Percentiles rank a stretch among this genome's conserved stretches.
Evolutionary conservation across 1,140 invertebrate genomes (phyloP).

Genomic region (Amphibalanus amphitrite): DNA sequence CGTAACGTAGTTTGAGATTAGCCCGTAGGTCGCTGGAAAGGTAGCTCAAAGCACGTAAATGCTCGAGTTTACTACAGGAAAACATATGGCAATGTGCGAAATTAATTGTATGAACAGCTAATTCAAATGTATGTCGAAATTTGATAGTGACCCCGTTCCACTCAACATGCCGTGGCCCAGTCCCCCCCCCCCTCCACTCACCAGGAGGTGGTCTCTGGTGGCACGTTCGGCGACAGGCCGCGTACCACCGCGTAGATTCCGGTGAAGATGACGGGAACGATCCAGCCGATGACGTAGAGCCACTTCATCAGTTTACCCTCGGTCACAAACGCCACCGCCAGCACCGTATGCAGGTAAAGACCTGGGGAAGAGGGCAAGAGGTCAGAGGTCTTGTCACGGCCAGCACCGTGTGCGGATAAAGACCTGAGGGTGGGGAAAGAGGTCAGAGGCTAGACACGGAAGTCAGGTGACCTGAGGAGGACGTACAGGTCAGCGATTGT

Average conservation of each 20-base stretch:
- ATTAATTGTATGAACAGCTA: too few species aligned
- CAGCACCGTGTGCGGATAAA: slow-evolving; percentile 29
- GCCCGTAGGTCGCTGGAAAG: too few species aligned
- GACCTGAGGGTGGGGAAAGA: slow-evolving; percentile 31
- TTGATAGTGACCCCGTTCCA: too few species aligned
- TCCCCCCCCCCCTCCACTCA: too few species aligned
- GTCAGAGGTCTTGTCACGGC: slow-evolving; percentile 27
- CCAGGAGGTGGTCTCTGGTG: not conserved
- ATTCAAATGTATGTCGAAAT: too few species aligned
- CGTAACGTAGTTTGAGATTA: too few species aligned
- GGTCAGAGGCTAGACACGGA: slow-evolving; percentile 28
- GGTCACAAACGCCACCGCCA: slow-evolving; percentile 27
- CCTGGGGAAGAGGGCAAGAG: slow-evolving; percentile 32
- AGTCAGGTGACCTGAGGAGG: too few species aligned
- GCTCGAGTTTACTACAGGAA: too few species aligned
- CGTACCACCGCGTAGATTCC: slow-evolving; percentile 13
- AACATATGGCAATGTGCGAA: too few species aligned
- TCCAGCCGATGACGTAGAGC: slow-evolving; percentile 28
- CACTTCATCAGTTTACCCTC: slow-evolving; percentile 23
- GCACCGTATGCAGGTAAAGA: slow-evolving; percentile 28
- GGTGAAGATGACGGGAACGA: slow-evolving; percentile 10
- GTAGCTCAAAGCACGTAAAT: too few species aligned
- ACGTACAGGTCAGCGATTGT: too few species aligned
- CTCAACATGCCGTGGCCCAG: too few species aligned
- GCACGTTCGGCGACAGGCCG: slow-evolving; percentile 1